Evolutionary conservation across 2,113 vertebrate species (phyloP), one percentile per base, ranked within the genome.

Genomic region (Nanger granti): DNA sequence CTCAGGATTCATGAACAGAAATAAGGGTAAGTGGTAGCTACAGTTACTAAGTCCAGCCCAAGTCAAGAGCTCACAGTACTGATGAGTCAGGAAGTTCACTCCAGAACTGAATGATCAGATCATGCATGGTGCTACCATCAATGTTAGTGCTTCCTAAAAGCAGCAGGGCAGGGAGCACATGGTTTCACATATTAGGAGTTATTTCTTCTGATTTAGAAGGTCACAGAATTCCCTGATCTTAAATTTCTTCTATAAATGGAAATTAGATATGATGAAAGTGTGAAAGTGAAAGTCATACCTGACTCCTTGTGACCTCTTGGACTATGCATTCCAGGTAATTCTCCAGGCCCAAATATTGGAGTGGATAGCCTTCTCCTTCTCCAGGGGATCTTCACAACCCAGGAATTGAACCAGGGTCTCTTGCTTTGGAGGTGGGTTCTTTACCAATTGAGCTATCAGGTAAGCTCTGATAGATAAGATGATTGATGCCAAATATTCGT

Each of bases 21-120:
- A 5, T 18, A 13, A 54, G 17, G 1, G 2, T 1, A 66, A 14
- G 7, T 15, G 7, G 8, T 8, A 66, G 18, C 9, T 73, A 18
- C 13, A 97, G 24, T 57, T 55, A 73, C 55, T 84, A 62, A 64
- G 26, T 57, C 14, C 13, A 52, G 5, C 13, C 15, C 87, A 90
- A 4, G 26, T 41, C 14, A 69, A n/a, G 41, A 52, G 29, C 41
- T 20, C 17, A 44, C 2, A 7, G 20, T n/a, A 34, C 5, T 80
- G 2, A 26, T 83, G 73, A 28, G 6, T 89, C 11, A 66, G 29
- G 66, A 69, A 69, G 37, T 37, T 41, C 9, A 44, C 6, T 20
- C 10, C 8, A 1, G n/a, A 90, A 73, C 13, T 29, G 85, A 95
- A 47, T 2, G 28, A 41, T 17, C 22, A 29, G 15, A 73, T 54